phyloP scores from a whole-genome alignment of 2,113 vertebrate genomes.

The Lampris megalopsis region DNA sequence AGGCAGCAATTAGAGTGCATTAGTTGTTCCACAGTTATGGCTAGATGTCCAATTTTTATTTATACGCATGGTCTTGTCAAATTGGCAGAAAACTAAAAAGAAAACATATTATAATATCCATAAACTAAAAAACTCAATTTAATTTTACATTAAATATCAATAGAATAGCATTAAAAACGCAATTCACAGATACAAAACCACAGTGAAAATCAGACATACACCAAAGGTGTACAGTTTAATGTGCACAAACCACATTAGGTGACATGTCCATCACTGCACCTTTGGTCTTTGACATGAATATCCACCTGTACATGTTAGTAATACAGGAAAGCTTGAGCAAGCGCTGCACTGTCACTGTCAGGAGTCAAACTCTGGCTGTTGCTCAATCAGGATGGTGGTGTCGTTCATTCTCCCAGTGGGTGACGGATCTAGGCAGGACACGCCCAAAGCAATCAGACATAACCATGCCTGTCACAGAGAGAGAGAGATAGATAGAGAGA shows the following conservation, averaged over 20 bases:
- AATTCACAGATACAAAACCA: background rate
- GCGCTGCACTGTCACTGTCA: slow-evolving; percentile 29
- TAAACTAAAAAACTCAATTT: background rate
- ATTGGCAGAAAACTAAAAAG: too few species aligned
- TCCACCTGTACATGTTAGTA: background rate
- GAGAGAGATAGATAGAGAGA: background rate
- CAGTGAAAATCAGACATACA: background rate
- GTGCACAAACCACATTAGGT: background rate
- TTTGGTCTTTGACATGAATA: background rate
- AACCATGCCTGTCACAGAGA: slow-evolving; percentile 84
- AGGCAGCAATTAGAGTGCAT: too few species aligned
- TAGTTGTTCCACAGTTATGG: too few species aligned
- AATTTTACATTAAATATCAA: background rate
- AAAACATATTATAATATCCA: background rate
- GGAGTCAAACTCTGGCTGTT: slow-evolving; percentile 57
- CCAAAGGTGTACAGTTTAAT: background rate
- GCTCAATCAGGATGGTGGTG: slow-evolving; percentile 77
- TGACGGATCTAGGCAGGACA: slow-evolving; percentile 82
- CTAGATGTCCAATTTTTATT: too few species aligned
- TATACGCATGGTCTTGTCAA: too few species aligned
- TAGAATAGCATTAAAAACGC: background rate
- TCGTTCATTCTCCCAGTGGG: slow-evolving; percentile 79
- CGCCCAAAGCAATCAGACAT: slow-evolving; percentile 87
- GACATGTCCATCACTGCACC: slow-evolving; percentile 10
- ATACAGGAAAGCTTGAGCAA: background rate